Conservation (phyloP, 2,113 vertebrate species). For the Platichthys flesus region DNA sequence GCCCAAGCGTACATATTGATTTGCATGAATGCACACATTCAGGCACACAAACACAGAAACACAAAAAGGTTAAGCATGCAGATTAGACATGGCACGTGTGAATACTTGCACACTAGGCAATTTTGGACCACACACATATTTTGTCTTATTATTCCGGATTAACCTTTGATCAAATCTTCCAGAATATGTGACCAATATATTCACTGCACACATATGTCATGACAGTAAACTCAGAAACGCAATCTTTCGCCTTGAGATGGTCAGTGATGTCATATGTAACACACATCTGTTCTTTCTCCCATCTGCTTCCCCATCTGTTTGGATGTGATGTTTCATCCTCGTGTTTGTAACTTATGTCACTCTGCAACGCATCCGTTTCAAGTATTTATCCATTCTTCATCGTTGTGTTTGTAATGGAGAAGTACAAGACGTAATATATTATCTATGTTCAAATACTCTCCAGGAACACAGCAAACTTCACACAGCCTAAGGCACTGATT, state of each 20-base stretch:
- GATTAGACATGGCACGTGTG: not conserved
- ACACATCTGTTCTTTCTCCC: conserved; percentile 28
- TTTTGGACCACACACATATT: too few species aligned
- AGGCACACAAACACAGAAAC: not conserved
- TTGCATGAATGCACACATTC: conserved; percentile 17
- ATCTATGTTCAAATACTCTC: not conserved
- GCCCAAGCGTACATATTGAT: not conserved
- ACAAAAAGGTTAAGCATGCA: not conserved
- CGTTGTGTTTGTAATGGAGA: not conserved
- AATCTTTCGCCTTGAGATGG: not conserved
- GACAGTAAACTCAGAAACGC: not conserved
- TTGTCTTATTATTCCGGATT: too few species aligned
- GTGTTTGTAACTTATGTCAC: not conserved
- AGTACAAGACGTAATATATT: not conserved
- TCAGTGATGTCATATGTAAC: not conserved
- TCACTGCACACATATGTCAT: not conserved
- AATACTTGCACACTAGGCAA: not conserved
- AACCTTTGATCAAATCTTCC: too few species aligned
- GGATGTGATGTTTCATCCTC: not conserved
- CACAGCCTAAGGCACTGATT: not conserved
- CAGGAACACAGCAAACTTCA: not conserved
- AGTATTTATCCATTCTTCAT: not conserved
- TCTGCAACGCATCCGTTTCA: not conserved
- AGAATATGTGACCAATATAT: not conserved
- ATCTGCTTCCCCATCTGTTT: conserved; percentile 29